These are phyloP conservation scores for Ctenopoma multispine DNA, from an alignment of 2,797 vertebrate species.

Conservation along the genomic window DNA sequence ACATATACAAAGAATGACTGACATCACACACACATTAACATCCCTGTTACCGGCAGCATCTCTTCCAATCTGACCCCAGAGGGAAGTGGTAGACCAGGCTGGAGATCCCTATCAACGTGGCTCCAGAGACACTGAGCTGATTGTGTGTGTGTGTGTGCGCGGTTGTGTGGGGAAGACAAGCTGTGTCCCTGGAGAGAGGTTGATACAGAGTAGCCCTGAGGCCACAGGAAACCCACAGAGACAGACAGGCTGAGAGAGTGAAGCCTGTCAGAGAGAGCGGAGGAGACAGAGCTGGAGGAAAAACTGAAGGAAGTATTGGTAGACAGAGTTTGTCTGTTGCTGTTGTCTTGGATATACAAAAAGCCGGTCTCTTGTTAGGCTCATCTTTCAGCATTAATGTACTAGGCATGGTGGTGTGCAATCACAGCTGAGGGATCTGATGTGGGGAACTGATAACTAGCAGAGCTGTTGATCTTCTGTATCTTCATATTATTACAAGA, in stretches of 20 bases:
- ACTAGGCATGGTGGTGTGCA: conserved; percentile 33
- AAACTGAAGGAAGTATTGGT: conserved; percentile 23
- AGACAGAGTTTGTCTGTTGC: conserved; percentile 31
- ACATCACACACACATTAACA: conserved; percentile 50
- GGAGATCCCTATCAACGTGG: conserved; percentile 79
- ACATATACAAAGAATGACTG: conserved; percentile 59
- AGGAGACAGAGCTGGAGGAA: conserved; percentile 44
- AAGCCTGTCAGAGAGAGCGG: conserved; percentile 75
- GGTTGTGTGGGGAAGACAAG: conserved; percentile 52
- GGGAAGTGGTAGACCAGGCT: conserved; percentile 75
- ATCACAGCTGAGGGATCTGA: conserved; percentile 33
- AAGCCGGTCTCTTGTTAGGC: conserved; percentile 15
- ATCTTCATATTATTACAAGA: neutral
- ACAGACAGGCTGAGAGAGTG: conserved; percentile 84
- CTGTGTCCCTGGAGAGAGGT: conserved; percentile 67
- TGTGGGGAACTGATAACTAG: neutral
- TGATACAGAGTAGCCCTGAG: conserved; percentile 75
- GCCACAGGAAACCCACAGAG: conserved; percentile 86
- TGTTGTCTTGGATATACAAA: conserved; percentile 13
- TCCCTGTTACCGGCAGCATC: conserved; percentile 74
- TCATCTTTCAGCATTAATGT: conserved; percentile 39
- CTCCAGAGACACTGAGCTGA: conserved; percentile 76
- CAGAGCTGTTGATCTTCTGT: conserved; percentile 11
- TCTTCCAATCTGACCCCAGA: conserved; percentile 76
- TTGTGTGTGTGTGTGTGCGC: conserved; percentile 56